A percentile compares a stretch with the other conserved stretches of the same genome.
Evolutionary conservation across 2,113 vertebrate genomes (phyloP).

Genomic region (Amphiprion ocellaris): DNA sequence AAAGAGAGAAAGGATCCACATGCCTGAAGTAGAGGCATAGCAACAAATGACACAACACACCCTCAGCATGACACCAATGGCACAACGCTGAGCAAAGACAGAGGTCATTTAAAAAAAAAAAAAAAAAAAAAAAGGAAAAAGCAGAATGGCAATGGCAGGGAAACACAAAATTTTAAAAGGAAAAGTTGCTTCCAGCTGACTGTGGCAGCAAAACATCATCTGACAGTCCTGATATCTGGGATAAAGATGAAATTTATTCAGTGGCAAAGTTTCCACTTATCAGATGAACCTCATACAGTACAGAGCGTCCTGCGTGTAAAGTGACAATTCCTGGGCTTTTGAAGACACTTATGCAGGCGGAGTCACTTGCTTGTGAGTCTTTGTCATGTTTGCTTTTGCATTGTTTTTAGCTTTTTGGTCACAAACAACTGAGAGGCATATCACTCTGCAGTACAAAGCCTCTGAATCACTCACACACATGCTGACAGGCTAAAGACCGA

Average conservation of each 20-base stretch:
- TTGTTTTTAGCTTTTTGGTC: conserved; percentile 16
- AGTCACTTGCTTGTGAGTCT: conserved; percentile 23
- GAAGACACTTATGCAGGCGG: conserved; percentile 13
- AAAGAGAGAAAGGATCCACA: conserved; percentile 67
- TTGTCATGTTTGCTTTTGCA: not conserved
- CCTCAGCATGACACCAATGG: conserved; percentile 69
- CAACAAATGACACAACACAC: conserved; percentile 80
- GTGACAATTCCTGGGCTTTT: conserved; percentile 37
- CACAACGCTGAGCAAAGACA: conserved; percentile 59
- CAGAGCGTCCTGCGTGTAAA: not conserved
- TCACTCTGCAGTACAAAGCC: conserved; percentile 5
- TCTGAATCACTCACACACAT: conserved; percentile 24
- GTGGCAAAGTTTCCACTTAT: conserved; percentile 7
- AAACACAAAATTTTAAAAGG: conserved; percentile 34
- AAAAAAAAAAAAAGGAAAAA: conserved; percentile 9
- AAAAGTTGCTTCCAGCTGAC: conserved; percentile 43
- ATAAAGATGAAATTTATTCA: conserved; percentile 5
- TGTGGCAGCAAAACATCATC: conserved; percentile 21
- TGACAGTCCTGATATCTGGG: not conserved
- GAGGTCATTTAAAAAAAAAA: conserved; percentile 39
- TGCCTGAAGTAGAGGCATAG: conserved; percentile 75
- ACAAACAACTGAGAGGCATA: conserved; percentile 26
- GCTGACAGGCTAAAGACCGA: conserved; percentile 1
- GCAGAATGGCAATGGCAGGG: conserved; percentile 10
- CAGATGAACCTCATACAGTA: conserved; percentile 12